Conservation (phyloP, 2,888 invertebrate genomes). For the Tridacna gigas region DNA sequence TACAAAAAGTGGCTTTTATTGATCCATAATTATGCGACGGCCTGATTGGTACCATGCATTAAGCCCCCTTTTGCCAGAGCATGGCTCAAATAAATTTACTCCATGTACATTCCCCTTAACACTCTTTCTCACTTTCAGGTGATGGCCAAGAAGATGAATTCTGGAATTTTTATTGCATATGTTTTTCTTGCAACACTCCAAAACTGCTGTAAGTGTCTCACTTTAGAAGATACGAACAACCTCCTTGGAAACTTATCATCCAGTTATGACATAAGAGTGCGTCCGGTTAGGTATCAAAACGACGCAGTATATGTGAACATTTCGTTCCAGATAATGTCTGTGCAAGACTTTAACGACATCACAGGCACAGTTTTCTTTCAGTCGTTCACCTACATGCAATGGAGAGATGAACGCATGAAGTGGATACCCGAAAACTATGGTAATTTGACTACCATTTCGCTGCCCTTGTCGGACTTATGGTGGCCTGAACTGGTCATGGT, state of each 20-base stretch:
- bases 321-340: slow-evolving; percentile 34
- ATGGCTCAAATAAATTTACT: too few relatives aligned
- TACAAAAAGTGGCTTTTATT: too few relatives aligned
- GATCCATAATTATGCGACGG: too few relatives aligned
- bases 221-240: not conserved
- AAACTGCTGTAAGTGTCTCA: not conserved
- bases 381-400: slow-evolving; percentile 45
- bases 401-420: slow-evolving; percentile 50
- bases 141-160: too few relatives aligned
- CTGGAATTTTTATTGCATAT: too few relatives aligned
- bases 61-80: too few relatives aligned
- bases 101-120: too few relatives aligned
- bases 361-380: slow-evolving; percentile 52
- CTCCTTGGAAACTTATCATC: not conserved
- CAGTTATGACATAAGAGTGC: slow-evolving; percentile 41
- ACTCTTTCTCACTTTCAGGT: too few relatives aligned
- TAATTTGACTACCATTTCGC: not conserved
- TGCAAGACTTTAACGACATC: slow-evolving; percentile 58
- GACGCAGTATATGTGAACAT: slow-evolving; percentile 33
- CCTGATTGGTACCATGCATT: too few relatives aligned
- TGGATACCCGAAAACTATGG: slow-evolving; percentile 49
- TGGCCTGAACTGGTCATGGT: slow-evolving; percentile 51
- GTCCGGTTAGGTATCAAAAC: slow-evolving; percentile 38
- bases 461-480: slow-evolving; percentile 51
- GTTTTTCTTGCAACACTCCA: too few relatives aligned